phyloP scores from a whole-genome alignment of 1,140 invertebrate genomes.

The Oncopeltus fasciatus region DNA sequence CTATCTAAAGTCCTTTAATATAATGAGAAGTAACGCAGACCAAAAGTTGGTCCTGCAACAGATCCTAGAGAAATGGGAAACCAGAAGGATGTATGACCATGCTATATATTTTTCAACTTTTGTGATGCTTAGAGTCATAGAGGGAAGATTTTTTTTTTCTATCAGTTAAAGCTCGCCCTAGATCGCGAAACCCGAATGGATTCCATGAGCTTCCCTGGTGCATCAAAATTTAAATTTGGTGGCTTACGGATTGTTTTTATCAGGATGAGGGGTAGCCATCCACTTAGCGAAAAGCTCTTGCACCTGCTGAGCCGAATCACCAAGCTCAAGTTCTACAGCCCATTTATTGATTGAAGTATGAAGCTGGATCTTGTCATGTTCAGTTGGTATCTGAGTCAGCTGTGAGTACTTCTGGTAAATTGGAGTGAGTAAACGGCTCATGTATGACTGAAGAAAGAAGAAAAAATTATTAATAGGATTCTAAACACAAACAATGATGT shows the following conservation, averaged over 20 bases:
- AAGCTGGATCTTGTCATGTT: not conserved
- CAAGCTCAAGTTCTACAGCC: constrained; percentile 53
- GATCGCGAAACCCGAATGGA: too few relatives aligned
- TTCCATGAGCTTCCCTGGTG: too few relatives aligned
- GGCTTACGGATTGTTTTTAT: constrained; percentile 55
- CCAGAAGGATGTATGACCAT: too few relatives aligned
- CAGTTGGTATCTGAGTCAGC: constrained; percentile 41
- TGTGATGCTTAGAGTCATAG: too few relatives aligned
- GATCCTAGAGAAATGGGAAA: too few relatives aligned
- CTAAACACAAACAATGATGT: too few relatives aligned
- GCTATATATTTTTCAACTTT: too few relatives aligned
- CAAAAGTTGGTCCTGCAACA: too few relatives aligned
- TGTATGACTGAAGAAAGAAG: constrained; percentile 42
- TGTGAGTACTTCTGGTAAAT: constrained; percentile 51
- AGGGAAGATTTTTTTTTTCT: too few relatives aligned
- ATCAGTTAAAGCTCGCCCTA: too few relatives aligned
- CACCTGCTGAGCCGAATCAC: constrained; percentile 51
- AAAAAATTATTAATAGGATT: not conserved
- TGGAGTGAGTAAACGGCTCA: constrained; percentile 42
- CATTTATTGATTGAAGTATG: constrained; percentile 32
- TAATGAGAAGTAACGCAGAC: too few relatives aligned
- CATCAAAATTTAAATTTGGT: not conserved
- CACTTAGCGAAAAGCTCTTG: constrained; percentile 53
- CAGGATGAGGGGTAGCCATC: constrained; percentile 48
- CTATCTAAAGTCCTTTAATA: too few relatives aligned